Evolutionary conservation across 2,888 invertebrate genomes (phyloP).

Genomic region (Drosophila trichaetosa): DNA sequence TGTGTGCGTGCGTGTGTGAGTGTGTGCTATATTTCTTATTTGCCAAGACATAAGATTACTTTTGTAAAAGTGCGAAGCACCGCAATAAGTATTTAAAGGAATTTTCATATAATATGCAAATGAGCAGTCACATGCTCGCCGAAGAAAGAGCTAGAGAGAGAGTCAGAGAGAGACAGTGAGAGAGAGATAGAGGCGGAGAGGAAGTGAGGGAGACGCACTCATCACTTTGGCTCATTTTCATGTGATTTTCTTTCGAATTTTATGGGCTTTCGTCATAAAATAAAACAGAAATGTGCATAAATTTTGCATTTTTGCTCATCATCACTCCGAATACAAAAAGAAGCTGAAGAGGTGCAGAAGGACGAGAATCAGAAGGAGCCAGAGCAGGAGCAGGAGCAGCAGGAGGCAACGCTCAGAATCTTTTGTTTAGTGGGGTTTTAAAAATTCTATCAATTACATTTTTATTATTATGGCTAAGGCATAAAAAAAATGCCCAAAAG

Average conservation of each 20-base stretch:
- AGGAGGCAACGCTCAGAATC: constrained; percentile 10
- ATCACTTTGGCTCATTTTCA: constrained; percentile 55
- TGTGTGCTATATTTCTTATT: constrained; percentile 41
- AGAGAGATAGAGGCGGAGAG: constrained; percentile 5
- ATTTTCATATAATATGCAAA: constrained; percentile 79
- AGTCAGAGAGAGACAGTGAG: background rate
- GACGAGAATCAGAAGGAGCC: background rate
- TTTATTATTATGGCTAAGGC: constrained; percentile 61
- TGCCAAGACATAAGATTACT: constrained; percentile 68
- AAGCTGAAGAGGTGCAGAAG: background rate
- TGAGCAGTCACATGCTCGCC: constrained; percentile 38
- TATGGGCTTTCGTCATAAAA: constrained; percentile 75
- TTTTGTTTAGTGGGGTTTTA: constrained; percentile 59
- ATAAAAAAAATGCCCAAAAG: constrained; percentile 47
- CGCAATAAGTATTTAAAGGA: constrained; percentile 78
- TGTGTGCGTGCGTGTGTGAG: constrained; percentile 4
- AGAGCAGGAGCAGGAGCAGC: background rate
- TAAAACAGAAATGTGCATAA: constrained; percentile 75
- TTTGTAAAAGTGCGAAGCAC: constrained; percentile 66
- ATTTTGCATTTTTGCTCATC: constrained; percentile 60
- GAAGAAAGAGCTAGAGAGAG: constrained; percentile 10
- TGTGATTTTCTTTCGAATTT: constrained; percentile 77
- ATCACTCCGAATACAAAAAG: constrained; percentile 23
- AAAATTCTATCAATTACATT: constrained; percentile 81
- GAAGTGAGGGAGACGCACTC: constrained; percentile 1